A percentile compares a stretch with the other conserved stretches of the same genome.
Evolutionary conservation across 1,140 invertebrate genomes (phyloP).

Genomic region (Heliconius himera): DNA sequence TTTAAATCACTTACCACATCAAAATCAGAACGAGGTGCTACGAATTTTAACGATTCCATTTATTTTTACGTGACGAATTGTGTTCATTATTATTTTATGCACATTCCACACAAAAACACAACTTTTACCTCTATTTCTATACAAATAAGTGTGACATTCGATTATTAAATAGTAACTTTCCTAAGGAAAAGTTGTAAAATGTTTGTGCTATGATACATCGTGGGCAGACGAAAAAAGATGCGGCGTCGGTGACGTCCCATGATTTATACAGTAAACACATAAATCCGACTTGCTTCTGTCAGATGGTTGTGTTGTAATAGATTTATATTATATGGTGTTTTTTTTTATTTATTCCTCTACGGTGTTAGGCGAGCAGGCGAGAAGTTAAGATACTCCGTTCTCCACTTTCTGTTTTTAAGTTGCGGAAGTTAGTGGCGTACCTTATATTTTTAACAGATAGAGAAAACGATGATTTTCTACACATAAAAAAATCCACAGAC

Average conservation of each 20-base stretch:
- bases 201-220: slow-evolving; percentile 63
- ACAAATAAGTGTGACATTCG: neutral
- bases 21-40: neutral
- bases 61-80: slow-evolving; percentile 7
- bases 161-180: neutral
- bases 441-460: too few relatives aligned
- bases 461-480: too few relatives aligned
- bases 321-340: neutral
- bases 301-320: slow-evolving; percentile 23
- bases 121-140: neutral
- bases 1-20: slow-evolving; percentile 10
- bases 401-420: too few relatives aligned
- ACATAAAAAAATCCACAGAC: too few relatives aligned
- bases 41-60: slow-evolving; percentile 1
- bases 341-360: neutral
- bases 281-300: slow-evolving; percentile 79
- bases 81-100: slow-evolving; percentile 13
- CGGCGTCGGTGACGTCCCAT: slow-evolving; percentile 54
- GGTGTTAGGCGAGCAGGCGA: too few relatives aligned
- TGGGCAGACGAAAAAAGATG: slow-evolving; percentile 66
- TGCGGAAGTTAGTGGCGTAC: too few relatives aligned
- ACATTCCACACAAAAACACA: neutral
- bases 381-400: too few relatives aligned
- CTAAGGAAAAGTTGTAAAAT: slow-evolving; percentile 46
- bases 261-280: slow-evolving; percentile 82